Percentiles rank a stretch among this genome's conserved stretches.
These are phyloP conservation scores for Drosophila picticornis DNA, from an alignment of 2,888 invertebrate species.

Conservation along the genomic window DNA sequence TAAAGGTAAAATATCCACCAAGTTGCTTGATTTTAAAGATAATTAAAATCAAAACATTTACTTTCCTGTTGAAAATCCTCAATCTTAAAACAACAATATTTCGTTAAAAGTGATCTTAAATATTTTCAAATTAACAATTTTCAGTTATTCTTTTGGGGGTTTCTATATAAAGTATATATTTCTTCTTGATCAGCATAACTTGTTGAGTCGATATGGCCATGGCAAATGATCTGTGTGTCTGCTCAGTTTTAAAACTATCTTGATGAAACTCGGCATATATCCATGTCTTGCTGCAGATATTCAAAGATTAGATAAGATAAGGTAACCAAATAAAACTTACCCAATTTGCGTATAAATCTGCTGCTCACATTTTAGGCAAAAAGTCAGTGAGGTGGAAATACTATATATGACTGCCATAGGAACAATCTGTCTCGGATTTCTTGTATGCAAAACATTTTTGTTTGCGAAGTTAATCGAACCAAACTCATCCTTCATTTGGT, in stretches of 20 bases:
- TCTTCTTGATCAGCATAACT: background rate
- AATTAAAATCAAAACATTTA: no score
- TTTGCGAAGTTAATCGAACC: background rate
- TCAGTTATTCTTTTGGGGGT: background rate
- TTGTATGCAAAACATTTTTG: background rate
- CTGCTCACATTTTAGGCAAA: background rate
- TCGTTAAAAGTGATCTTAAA: no score
- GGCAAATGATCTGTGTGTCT: background rate
- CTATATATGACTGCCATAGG: background rate
- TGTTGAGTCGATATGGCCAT: background rate
- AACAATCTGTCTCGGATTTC: background rate
- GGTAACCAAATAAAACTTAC: background rate
- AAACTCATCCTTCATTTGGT: background rate
- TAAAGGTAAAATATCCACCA: background rate
- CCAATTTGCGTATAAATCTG: background rate
- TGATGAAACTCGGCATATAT: background rate
- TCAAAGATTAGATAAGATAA: no score
- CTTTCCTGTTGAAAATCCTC: background rate
- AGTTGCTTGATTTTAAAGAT: no score
- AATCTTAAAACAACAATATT: background rate
- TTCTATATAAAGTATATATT: background rate
- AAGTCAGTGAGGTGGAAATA: background rate
- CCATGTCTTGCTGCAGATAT: background rate
- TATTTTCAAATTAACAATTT: background rate
- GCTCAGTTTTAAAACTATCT: background rate